phyloP scores from a whole-genome alignment of 2,797 vertebrate genomes.

The Sebastolobus altivelis region DNA sequence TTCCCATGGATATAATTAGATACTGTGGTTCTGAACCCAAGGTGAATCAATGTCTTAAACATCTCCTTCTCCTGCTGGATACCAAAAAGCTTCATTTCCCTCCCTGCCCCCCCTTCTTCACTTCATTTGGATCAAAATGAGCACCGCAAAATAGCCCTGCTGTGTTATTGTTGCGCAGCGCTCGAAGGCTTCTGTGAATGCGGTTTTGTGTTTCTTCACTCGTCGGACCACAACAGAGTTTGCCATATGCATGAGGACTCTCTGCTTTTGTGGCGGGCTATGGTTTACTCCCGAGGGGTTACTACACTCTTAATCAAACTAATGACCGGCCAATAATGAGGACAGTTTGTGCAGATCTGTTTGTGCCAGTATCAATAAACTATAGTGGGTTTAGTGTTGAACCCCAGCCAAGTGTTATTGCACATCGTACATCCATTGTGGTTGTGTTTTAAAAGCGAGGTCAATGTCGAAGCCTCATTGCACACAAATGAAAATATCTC shows the following conservation, averaged over 20 bases:
- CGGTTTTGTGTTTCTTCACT: constrained; percentile 51
- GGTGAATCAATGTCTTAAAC: constrained; percentile 83
- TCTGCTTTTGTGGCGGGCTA: constrained; percentile 36
- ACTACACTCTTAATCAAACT: constrained; percentile 71
- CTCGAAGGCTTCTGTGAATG: constrained; percentile 55
- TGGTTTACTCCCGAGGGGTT: constrained; percentile 52
- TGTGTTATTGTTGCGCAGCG: constrained; percentile 68
- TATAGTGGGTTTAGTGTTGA: constrained; percentile 46
- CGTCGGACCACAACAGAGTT: constrained; percentile 43
- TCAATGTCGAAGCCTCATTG: constrained; percentile 75
- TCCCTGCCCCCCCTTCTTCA: background rate
- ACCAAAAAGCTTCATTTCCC: constrained; percentile 54
- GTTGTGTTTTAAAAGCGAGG: constrained; percentile 57
- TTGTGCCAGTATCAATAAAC: constrained; percentile 65
- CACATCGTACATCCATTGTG: constrained; percentile 50
- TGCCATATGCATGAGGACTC: constrained; percentile 26
- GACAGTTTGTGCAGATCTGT: constrained; percentile 49
- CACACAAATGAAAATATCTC: constrained; percentile 74
- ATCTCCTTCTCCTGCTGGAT: constrained; percentile 75
- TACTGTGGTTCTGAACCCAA: constrained; percentile 78
- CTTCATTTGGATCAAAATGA: constrained; percentile 74
- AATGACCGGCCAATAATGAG: constrained; percentile 65
- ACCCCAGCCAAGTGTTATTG: constrained; percentile 52
- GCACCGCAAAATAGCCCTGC: constrained; percentile 61
- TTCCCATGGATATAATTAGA: constrained; percentile 85